These are phyloP conservation scores for Lacanobia wlatinum DNA, from an alignment of 2,888 invertebrate species.

Conservation along the genomic window DNA sequence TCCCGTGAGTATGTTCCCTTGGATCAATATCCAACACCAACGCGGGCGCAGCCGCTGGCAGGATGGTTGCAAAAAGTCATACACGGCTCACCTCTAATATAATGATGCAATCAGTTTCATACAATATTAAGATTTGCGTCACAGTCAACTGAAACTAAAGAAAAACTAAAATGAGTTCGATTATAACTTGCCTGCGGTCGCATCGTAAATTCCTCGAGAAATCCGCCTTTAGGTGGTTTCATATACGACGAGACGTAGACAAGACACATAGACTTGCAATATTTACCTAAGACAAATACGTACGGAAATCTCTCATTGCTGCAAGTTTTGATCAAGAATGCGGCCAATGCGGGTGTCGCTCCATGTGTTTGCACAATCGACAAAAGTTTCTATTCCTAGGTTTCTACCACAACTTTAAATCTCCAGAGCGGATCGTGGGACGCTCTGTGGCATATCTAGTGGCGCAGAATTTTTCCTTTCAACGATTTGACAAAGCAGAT, in stretches of 20 bases:
- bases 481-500: constrained; percentile 50
- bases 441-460: constrained; percentile 40
- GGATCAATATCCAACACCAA: too few relatives aligned
- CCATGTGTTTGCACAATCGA: constrained; percentile 47
- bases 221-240: background rate
- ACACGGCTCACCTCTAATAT: background rate
- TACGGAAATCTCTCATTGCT: constrained; percentile 42
- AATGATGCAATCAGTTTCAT: background rate
- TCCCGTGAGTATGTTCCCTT: too few relatives aligned
- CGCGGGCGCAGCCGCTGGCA: too few relatives aligned
- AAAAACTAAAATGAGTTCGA: constrained; percentile 1
- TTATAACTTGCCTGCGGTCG: background rate
- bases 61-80: too few relatives aligned
- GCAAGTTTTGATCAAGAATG: constrained; percentile 62
- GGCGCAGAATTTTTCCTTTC: constrained; percentile 52
- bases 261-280: constrained; percentile 25
- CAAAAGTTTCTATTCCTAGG: constrained; percentile 57
- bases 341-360: constrained; percentile 64
- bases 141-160: background rate
- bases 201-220: constrained; percentile 5
- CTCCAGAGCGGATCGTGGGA: constrained; percentile 20
- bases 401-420: constrained; percentile 50
- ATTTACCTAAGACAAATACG: background rate
- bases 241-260: constrained; percentile 15
- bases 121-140: background rate